phyloP scores from a whole-genome alignment of 2,888 invertebrate species.

The Hypsopygia costalis region DNA sequence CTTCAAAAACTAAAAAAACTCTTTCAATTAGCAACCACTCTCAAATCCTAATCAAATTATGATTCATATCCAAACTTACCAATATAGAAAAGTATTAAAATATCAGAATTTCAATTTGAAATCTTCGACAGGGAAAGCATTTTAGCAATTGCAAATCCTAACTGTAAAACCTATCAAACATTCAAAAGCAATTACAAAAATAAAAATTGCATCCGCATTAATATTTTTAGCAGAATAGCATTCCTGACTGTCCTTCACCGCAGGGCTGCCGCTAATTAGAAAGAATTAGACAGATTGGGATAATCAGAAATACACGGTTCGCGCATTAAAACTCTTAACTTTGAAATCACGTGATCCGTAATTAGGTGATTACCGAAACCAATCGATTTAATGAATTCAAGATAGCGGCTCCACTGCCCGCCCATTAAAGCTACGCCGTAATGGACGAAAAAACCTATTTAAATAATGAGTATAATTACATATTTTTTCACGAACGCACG shows the following conservation, averaged over 20 bases:
- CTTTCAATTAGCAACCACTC: too few relatives aligned
- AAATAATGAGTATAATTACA: conserved; percentile 80
- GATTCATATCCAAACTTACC: too few relatives aligned
- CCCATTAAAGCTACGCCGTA: conserved; percentile 70
- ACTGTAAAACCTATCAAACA: conserved; percentile 16
- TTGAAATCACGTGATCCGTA: conserved; percentile 67
- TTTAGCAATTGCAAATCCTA: conserved; percentile 15
- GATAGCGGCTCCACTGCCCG: conserved; percentile 68
- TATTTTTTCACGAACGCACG: conserved; percentile 76
- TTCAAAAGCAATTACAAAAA: conserved; percentile 9
- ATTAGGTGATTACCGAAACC: conserved; percentile 79
- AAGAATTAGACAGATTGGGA: conserved; percentile 63
- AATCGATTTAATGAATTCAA: conserved; percentile 78
- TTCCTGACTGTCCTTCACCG: conserved; percentile 30
- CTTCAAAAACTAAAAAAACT: too few relatives aligned
- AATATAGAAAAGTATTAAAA: conserved; percentile 2
- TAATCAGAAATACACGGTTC: conserved; percentile 74
- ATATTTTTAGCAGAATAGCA: conserved; percentile 37
- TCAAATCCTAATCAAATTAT: too few relatives aligned
- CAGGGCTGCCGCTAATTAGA: conserved; percentile 53
- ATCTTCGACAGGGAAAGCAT: conserved; percentile 12
- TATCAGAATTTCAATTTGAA: conserved; percentile 8
- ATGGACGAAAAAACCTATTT: conserved; percentile 76
- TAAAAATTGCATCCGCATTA: conserved; percentile 14
- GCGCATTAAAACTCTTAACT: conserved; percentile 75